Evolutionary conservation across 2,797 vertebrate genomes (phyloP).

Genomic region (Poeciliopsis presidionis): DNA sequence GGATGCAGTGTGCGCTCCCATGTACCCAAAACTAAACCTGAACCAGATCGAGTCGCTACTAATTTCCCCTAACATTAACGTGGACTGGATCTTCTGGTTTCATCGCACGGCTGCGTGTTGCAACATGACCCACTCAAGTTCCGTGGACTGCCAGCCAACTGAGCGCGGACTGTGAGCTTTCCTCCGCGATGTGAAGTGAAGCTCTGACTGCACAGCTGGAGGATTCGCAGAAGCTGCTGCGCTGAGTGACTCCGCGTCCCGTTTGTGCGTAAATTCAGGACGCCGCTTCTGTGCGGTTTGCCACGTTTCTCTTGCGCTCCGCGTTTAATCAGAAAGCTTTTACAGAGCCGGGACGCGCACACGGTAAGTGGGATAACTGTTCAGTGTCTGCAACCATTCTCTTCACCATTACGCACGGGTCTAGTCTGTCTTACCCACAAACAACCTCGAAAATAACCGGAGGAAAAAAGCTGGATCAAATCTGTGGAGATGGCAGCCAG

Average conservation of each 20-base stretch:
- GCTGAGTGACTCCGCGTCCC: constrained; percentile 5
- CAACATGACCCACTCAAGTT: constrained; percentile 15
- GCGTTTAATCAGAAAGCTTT: not conserved
- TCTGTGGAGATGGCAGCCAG: not conserved
- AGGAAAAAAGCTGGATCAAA: not conserved
- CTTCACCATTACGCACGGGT: constrained; percentile 56
- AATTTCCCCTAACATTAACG: constrained; percentile 8
- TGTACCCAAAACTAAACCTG: constrained; percentile 5
- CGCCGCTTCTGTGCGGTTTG: constrained; percentile 26
- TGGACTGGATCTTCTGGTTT: not conserved
- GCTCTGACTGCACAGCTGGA: not conserved
- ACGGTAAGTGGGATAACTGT: constrained; percentile 47
- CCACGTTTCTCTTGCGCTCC: constrained; percentile 10
- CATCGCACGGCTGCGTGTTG: not conserved
- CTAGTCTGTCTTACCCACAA: not conserved
- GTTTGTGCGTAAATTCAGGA: constrained; percentile 52
- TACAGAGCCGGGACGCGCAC: not conserved
- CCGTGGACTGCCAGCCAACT: not conserved
- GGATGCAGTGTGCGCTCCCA: not conserved
- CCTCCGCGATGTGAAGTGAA: constrained; percentile 4
- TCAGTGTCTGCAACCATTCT: not conserved
- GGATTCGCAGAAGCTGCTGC: constrained; percentile 19
- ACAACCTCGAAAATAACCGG: not conserved
- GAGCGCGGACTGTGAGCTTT: not conserved
- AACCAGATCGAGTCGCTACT: constrained; percentile 34